Conservation (phyloP, 2,113 vertebrate genomes). For the Myanophis thanlyinensis region DNA sequence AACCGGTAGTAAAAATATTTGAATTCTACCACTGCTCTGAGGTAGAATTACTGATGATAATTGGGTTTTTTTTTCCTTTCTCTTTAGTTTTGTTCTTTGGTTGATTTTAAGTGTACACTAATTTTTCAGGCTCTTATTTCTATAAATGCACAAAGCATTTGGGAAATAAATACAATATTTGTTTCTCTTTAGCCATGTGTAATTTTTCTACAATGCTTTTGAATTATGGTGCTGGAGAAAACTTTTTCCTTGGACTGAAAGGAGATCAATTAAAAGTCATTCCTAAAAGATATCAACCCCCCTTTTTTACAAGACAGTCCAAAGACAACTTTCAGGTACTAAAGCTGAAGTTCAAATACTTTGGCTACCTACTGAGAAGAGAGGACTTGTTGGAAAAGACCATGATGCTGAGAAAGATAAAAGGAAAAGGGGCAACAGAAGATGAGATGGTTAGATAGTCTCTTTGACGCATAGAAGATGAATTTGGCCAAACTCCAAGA, state of each 20-base stretch:
- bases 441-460: neutral
- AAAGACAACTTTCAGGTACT: neutral
- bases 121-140: neutral
- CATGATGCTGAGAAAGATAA: neutral
- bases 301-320: neutral
- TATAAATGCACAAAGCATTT: neutral
- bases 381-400: neutral
- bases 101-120: neutral
- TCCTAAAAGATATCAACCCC: neutral
- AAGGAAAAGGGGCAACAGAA: neutral
- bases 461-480: neutral
- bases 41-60: neutral
- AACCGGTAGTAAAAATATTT: no score
- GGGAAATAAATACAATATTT: neutral
- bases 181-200: neutral
- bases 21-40: no score
- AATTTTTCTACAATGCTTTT: neutral
- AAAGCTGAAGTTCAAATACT: neutral
- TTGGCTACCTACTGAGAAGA: neutral
- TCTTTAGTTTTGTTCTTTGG: neutral
- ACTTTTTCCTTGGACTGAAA: neutral
- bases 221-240: neutral
- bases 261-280: neutral
- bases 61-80: neutral
- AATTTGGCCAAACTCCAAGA: neutral